phyloP scores from a whole-genome alignment of 2,888 invertebrate genomes.

The Rhodophaea formosa region DNA sequence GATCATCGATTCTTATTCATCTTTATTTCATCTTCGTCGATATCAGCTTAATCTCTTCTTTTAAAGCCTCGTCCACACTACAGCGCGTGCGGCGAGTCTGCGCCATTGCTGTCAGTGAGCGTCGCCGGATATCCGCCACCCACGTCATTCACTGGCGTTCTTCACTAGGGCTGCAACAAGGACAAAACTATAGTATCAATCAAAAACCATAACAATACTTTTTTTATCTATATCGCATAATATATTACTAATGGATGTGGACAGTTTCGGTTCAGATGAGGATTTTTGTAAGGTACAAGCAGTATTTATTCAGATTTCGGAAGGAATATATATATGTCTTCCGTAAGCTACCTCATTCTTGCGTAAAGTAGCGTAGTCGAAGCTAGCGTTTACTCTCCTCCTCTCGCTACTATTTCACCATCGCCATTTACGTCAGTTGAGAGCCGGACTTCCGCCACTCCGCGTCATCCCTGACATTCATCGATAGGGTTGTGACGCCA shows the following conservation, averaged over 20 bases:
- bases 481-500: constrained; percentile 18
- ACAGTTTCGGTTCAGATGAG: too few relatives aligned
- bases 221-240: too few relatives aligned
- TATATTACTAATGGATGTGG: too few relatives aligned
- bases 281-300: too few relatives aligned
- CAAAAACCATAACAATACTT: too few relatives aligned
- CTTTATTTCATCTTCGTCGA: too few relatives aligned
- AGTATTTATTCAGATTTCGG: too few relatives aligned
- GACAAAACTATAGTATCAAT: not conserved
- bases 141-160: constrained; percentile 35
- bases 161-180: not conserved
- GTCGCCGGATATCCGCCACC: constrained; percentile 19
- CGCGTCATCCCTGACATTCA: constrained; percentile 41
- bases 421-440: constrained; percentile 40
- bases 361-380: too few relatives aligned
- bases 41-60: constrained; percentile 47
- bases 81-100: constrained; percentile 36
- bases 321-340: too few relatives aligned
- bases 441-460: constrained; percentile 61
- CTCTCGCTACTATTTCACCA: constrained; percentile 37
- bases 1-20: constrained; percentile 29
- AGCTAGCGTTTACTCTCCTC: not conserved
- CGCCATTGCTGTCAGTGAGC: constrained; percentile 8
- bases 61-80: constrained; percentile 35
- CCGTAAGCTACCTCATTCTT: too few relatives aligned